Conservation (phyloP, 1,140 invertebrate species). For the Formica exsecta region DNA sequence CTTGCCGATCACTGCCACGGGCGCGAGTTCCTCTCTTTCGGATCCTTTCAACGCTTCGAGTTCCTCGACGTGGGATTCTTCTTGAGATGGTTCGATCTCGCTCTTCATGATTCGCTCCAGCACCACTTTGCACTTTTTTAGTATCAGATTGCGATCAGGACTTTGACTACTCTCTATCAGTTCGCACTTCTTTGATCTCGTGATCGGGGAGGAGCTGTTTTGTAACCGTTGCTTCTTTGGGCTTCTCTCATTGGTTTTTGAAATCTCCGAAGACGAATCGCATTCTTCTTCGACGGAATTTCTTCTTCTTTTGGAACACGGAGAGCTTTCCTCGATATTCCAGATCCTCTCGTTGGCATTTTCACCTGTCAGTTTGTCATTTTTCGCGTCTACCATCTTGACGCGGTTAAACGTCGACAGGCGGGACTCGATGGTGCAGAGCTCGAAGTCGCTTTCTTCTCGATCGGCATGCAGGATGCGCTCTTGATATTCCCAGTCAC, state of each 20-base stretch:
- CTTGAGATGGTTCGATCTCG: conserved; percentile 55
- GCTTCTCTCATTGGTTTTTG: not conserved
- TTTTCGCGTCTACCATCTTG: not conserved
- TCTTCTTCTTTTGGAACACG: not conserved
- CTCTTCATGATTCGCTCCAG: conserved; percentile 58
- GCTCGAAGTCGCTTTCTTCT: not conserved
- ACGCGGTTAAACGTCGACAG: conserved; percentile 41
- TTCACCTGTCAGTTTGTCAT: not conserved
- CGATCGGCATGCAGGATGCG: not conserved
- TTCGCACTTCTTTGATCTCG: conserved; percentile 10
- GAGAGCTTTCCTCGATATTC: not conserved
- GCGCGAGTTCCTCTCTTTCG: conserved; percentile 44
- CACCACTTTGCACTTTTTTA: conserved; percentile 62
- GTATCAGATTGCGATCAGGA: not conserved
- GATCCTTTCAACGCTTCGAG: not conserved
- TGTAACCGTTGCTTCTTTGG: not conserved
- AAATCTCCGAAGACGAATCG: not conserved
- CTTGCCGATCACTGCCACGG: conserved; percentile 71
- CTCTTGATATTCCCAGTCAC: not conserved
- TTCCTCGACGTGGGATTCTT: not conserved
- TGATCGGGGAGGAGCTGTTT: not conserved
- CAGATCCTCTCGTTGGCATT: not conserved
- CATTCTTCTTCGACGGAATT: conserved; percentile 1
- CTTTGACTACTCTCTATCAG: not conserved
- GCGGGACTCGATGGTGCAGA: not conserved